Conservation (phyloP, 2,113 vertebrate genomes). For the Sphaerodactylus townsendi region DNA sequence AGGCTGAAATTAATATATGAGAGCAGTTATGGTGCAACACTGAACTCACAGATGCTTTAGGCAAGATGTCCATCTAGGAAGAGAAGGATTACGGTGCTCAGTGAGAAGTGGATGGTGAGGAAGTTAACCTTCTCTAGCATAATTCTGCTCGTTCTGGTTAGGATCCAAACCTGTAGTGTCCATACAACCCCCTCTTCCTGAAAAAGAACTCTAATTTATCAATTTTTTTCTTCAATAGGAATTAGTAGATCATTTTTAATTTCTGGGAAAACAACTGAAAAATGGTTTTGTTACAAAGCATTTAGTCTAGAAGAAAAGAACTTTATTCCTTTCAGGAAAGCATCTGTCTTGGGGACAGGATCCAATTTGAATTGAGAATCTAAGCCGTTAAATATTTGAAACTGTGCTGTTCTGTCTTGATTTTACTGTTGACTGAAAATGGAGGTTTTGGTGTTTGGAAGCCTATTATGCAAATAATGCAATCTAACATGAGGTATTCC, state of each 20-base stretch:
- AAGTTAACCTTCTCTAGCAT: too few species aligned
- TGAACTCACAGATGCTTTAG: slow-evolving; percentile 7
- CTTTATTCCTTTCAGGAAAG: not conserved
- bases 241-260: not conserved
- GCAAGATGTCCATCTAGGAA: not conserved
- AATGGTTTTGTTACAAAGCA: not conserved
- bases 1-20: not conserved
- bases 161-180: not conserved
- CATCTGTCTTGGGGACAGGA: not conserved
- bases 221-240: not conserved
- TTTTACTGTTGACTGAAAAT: slow-evolving; percentile 40
- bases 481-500: slow-evolving; percentile 65
- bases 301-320: not conserved
- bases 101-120: too few species aligned
- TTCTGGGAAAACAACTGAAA: not conserved
- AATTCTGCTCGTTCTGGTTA: too few species aligned
- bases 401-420: slow-evolving; percentile 36
- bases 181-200: too few species aligned
- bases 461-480: slow-evolving; percentile 72
- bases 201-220: not conserved
- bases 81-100: not conserved
- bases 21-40: not conserved
- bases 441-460: slow-evolving; percentile 45
- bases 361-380: not conserved
- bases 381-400: not conserved